These are phyloP conservation scores for Xestia c-nigrum DNA, from an alignment of 2,888 invertebrate genomes.

Conservation along the genomic window DNA sequence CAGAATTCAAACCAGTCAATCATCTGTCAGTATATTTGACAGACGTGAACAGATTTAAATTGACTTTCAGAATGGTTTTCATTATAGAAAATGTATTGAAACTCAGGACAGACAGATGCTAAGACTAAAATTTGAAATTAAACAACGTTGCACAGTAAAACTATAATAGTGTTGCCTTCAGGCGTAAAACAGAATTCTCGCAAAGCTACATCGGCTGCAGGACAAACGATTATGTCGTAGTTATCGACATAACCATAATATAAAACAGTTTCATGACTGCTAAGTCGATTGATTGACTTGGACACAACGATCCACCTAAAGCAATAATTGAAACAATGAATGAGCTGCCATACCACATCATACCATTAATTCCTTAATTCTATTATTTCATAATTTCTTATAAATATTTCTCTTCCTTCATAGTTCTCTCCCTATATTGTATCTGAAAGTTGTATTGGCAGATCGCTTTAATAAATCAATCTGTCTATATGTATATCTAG, in stretches of 20 bases:
- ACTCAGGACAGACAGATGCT: not conserved
- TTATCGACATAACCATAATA: not conserved
- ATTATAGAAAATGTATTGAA: not conserved
- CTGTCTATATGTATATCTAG: too few species aligned
- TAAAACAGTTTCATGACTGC: not conserved
- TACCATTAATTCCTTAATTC: too few species aligned
- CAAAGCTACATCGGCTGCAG: not conserved
- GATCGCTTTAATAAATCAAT: not conserved
- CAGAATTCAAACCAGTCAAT: not conserved
- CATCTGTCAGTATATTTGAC: too few species aligned
- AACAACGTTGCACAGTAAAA: not conserved
- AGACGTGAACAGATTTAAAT: not conserved
- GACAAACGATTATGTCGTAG: not conserved
- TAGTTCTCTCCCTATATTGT: not conserved
- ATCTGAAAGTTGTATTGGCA: not conserved
- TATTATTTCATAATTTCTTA: too few species aligned
- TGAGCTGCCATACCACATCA: too few species aligned
- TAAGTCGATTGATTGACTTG: not conserved
- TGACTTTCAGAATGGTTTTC: not conserved
- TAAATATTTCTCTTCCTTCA: too few species aligned
- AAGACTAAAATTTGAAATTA: slow-evolving; percentile 28
- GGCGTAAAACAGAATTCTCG: slow-evolving; percentile 5
- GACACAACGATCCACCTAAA: not conserved
- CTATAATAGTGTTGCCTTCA: slow-evolving; percentile 6
- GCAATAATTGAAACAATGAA: not conserved